Percentiles rank a stretch among this genome's conserved stretches.
These are phyloP conservation scores for Stegodyphus mimosarum DNA, from an alignment of 1,140 invertebrate genomes.

Conservation along the genomic window DNA sequence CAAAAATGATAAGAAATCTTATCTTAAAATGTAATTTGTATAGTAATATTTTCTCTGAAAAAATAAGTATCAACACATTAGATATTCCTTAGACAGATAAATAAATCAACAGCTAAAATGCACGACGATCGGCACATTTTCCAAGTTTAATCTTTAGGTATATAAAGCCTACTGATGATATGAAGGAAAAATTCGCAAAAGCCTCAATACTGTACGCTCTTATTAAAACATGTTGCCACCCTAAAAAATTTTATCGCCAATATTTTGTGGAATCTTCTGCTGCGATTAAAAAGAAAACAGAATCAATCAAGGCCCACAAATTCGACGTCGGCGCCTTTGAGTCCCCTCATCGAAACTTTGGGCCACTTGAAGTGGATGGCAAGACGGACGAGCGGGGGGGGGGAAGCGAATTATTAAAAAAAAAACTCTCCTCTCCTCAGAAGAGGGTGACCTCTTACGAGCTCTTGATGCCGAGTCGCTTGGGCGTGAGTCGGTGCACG, in stretches of 20 bases:
- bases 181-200: no score
- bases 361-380: slow-evolving; percentile 41
- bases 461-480: slow-evolving; percentile 19
- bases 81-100: no score
- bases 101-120: no score
- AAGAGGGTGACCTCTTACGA: slow-evolving; percentile 53
- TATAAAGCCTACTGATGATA: no score
- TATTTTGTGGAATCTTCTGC: background rate
- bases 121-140: no score
- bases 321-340: slow-evolving; percentile 42
- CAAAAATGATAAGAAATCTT: no score
- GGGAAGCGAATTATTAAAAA: background rate
- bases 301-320: background rate
- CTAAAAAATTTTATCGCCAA: background rate
- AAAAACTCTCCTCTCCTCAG: slow-evolving; percentile 20
- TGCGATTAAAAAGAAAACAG: background rate
- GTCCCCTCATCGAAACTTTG: slow-evolving; percentile 21
- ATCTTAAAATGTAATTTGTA: no score
- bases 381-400: background rate
- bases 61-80: no score
- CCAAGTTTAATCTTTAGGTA: no score
- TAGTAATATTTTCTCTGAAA: no score
- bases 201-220: no score
- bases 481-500: slow-evolving; percentile 55
- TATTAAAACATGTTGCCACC: background rate